Evolutionary conservation across 2,888 invertebrate genomes (phyloP), one percentile per base, ranked within the genome.

Genomic region (Philereme vetulata): DNA sequence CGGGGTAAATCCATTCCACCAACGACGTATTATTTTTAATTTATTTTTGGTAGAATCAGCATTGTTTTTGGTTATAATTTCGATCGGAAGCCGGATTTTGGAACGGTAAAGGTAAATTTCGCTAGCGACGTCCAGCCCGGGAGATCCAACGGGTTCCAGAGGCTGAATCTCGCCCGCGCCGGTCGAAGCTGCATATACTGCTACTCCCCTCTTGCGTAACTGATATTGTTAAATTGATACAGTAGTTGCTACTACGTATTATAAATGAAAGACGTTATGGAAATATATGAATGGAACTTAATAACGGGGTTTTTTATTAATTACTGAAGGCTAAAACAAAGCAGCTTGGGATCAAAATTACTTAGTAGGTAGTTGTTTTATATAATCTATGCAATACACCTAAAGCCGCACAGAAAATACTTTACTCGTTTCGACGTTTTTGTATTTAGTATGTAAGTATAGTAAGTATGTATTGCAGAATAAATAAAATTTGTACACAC

Each of bases 181-280:
- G 77, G 78, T 89, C 79, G 91, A 86, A 90, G 89, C 88, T 86
- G 71, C 89, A 72, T 88, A 88, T 64, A 72, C 77, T 81, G 81
- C 78, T 68, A 75, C 81, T 82, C 84, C 85, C 85, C 89, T 87
- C 90, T 91, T 91, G 91, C 91, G 90, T 91, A 91, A 91, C 90
- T 85, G 71, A 75, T 71, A 85, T 84, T 84, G 81, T 83, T 80
- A 60, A 64, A 65, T 66, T 66, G 60, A 62, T 60, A 72, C 77
- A 79, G 71, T 75, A 59, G 47, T 45, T 56, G 59, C 50, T 35
- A 47, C 54, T 64, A 54, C 43, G 48, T 46, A 49, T 60, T 50
- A 52, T 4, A 45, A 53, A 56, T 45, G 35, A 8, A 34, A 32
- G 6, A 38, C 8, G 38, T 38, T 5, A 6, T 0, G 3, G 6